Evolutionary conservation across 2,797 vertebrate species (phyloP).

Genomic region (Heliangelus exortis): DNA sequence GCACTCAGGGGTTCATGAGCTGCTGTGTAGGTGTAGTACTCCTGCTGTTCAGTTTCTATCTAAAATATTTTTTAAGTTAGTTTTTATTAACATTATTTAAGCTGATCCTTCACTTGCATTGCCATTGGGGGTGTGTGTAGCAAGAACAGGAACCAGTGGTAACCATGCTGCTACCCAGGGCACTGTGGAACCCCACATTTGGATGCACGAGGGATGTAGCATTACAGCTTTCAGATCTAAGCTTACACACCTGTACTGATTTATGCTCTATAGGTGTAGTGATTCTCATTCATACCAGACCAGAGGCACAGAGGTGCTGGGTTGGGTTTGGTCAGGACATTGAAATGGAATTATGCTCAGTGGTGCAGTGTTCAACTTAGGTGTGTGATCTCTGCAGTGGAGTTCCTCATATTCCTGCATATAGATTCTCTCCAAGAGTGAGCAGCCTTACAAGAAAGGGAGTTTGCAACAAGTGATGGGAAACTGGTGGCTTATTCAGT

Average conservation of each 20-base stretch:
- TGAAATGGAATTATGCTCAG: background rate
- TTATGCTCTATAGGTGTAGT: no score
- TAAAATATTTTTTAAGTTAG: background rate
- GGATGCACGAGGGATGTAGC: no score
- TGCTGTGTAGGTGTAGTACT: background rate
- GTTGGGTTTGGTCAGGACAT: no score
- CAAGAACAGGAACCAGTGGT: no score
- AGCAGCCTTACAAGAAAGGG: background rate
- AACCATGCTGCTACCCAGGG: no score
- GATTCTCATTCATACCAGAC: no score
- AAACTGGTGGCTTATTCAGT: background rate
- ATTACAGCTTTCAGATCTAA: no score
- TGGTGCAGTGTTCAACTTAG: background rate
- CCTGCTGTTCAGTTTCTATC: background rate
- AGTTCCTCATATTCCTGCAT: background rate
- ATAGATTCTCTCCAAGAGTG: background rate
- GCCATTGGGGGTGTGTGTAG: no score
- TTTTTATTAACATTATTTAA: background rate
- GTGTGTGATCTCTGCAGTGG: background rate
- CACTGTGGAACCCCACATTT: no score
- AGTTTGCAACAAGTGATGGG: background rate
- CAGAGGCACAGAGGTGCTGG: no score
- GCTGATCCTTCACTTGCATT: no score
- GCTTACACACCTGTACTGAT: no score
- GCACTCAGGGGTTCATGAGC: background rate